Conservation (phyloP, 2,797 vertebrate species). For the Gymnoscopelus braueri region DNA sequence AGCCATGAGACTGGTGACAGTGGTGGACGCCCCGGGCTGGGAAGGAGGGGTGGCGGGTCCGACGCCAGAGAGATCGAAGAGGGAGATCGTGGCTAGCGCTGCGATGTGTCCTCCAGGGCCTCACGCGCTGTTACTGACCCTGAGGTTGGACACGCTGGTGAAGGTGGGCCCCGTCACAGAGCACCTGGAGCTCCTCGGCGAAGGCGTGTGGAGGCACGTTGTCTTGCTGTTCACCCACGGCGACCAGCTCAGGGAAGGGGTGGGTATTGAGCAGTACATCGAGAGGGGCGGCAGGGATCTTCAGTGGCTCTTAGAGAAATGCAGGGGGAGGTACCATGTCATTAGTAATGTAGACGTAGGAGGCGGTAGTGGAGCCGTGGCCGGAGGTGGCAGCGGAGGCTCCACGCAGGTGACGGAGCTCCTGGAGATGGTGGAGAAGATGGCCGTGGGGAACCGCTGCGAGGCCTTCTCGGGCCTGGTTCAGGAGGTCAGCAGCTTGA, state of each 20-base stretch:
- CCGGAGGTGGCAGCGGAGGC: constrained; percentile 16
- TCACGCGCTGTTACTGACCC: constrained; percentile 74
- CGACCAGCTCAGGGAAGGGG: constrained; percentile 78
- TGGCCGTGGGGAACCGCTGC: constrained; percentile 73
- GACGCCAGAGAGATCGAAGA: constrained; percentile 75
- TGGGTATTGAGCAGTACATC: constrained; percentile 77
- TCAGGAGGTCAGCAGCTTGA: constrained; percentile 75
- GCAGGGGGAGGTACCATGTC: constrained; percentile 73
- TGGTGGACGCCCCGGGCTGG: constrained; percentile 83
- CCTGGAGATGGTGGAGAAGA: constrained; percentile 79
- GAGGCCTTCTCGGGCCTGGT: constrained; percentile 76
- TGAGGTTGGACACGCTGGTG: constrained; percentile 76
- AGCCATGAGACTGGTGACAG: constrained; percentile 69
- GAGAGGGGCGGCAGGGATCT: constrained; percentile 75
- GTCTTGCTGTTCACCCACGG: constrained; percentile 80
- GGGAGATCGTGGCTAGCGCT: constrained; percentile 70
- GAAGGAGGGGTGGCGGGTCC: constrained; percentile 68
- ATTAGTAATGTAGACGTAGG: constrained; percentile 55
- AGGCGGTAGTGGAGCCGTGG: constrained; percentile 6
- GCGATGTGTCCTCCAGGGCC: constrained; percentile 78
- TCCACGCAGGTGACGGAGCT: constrained; percentile 59
- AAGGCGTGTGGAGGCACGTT: constrained; percentile 75
- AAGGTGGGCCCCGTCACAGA: constrained; percentile 58
- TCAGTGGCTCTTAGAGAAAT: constrained; percentile 74
- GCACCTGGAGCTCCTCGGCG: constrained; percentile 77